Conservation (phyloP, 2,113 vertebrate genomes). For the Morone saxatilis region DNA sequence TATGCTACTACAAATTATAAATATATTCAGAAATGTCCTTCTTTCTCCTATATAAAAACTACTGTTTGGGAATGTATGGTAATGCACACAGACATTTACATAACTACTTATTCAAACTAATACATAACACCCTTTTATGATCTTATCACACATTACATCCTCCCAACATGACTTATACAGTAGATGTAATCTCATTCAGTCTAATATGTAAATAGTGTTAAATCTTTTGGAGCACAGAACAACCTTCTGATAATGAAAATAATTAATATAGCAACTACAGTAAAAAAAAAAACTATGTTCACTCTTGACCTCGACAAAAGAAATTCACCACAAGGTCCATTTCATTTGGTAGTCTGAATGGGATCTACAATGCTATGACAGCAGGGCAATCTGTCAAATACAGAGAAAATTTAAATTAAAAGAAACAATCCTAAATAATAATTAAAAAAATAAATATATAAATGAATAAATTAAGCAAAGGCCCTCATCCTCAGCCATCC, state of each 20-base stretch:
- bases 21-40: too few species aligned
- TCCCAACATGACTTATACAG: not conserved
- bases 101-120: too few species aligned
- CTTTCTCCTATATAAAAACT: too few species aligned
- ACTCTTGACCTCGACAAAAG: not conserved
- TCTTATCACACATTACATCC: not conserved
- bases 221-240: too few species aligned
- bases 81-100: too few species aligned
- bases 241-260: too few species aligned
- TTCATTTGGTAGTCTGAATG: not conserved
- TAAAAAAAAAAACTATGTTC: not conserved
- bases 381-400: not conserved
- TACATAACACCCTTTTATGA: not conserved
- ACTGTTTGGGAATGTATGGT: too few species aligned
- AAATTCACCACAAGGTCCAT: not conserved
- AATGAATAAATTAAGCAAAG: not conserved
- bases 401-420: not conserved
- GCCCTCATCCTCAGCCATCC: not conserved
- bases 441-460: not conserved
- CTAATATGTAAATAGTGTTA: too few species aligned
- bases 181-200: too few species aligned
- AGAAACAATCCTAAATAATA: not conserved
- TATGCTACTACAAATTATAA: too few species aligned
- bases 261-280: not conserved
- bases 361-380: not conserved